Evolutionary conservation across 2,797 vertebrate genomes (phyloP), one percentile per base, ranked within the genome.

Genomic region (Crenuchus spilurus): DNA sequence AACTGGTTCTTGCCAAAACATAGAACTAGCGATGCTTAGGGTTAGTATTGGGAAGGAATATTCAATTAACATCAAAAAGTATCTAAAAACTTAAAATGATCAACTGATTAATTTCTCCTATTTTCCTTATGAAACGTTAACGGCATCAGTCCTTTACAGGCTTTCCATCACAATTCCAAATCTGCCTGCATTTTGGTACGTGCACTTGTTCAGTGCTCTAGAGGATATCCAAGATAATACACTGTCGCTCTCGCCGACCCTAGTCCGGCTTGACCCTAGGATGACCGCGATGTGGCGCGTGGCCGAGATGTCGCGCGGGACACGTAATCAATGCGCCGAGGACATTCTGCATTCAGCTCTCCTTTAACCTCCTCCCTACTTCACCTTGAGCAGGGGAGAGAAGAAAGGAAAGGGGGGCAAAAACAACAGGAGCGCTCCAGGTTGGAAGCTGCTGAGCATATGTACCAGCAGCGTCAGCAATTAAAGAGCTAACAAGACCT

Each of bases 291-390:
- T 8, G 52, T 31, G 30, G 26, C 52, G 3, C 3, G 26, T 30
- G 24, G 13, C 1, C 1, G 16, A n/a, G 2, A 7, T 9, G n/a
- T 31, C 24, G 20, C 41, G 33, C 31, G 14, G 20, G 73, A 48
- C 68, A 72, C 37, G 37, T 61, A 67, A 79, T 75, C 72, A 63
- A 79, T 79, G 55, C 4, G n/a, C 28, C 0, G 22, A 22, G 48
- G n/a, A 35, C 20, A n/a, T 62, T 62, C 42, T 39, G 68, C 37
- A 72, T 55, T 60, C 63, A 55, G 42, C 26, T 57, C 72, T n/a
- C 37, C 30, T 28, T 4, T 42, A 37, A 41, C 39, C 31, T n/a
- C 13, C 60, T 44, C 39, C 58, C 18, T 26, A 10, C 41, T 63
- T 75, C 48, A 75, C 67, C 69, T 71, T 62, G 22, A 74, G 61